Conservation (phyloP, 64 coral and sea anemone genomes). For the Montipora capricornis region DNA sequence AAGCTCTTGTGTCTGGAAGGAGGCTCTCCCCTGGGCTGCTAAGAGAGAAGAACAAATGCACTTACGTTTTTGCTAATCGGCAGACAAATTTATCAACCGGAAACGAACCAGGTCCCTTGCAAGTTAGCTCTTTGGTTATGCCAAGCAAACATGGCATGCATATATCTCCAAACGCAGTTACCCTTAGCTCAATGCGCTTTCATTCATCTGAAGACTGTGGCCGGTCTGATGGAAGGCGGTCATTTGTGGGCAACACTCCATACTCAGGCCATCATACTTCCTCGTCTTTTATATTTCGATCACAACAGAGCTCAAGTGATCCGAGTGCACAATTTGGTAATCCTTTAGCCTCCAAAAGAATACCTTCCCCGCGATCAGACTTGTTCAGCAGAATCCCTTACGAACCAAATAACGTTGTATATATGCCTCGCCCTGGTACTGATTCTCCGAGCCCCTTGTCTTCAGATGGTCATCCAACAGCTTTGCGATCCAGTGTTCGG, state of each 20-base stretch:
- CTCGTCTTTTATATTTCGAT: neutral
- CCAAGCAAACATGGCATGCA: neutral
- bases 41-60: neutral
- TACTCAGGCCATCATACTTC: neutral
- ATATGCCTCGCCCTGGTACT: neutral
- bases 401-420: neutral
- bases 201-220: neutral
- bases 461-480: neutral
- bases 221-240: constrained; percentile 8
- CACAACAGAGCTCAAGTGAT: neutral
- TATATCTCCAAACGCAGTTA: no score
- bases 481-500: neutral
- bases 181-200: neutral
- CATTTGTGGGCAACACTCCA: neutral
- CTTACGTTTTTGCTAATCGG: constrained; percentile 32
- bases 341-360: neutral
- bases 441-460: neutral
- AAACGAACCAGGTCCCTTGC: neutral
- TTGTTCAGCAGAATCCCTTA: constrained; percentile 24
- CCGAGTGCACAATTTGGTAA: neutral
- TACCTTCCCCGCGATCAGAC: constrained; percentile 38
- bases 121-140: neutral
- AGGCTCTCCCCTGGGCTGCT: neutral
- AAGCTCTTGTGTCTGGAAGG: neutral
- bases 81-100: neutral